Evolutionary conservation across 2,888 invertebrate species (phyloP), one percentile per base, ranked within the genome.

Genomic region (Silvanus unidentatus): DNA sequence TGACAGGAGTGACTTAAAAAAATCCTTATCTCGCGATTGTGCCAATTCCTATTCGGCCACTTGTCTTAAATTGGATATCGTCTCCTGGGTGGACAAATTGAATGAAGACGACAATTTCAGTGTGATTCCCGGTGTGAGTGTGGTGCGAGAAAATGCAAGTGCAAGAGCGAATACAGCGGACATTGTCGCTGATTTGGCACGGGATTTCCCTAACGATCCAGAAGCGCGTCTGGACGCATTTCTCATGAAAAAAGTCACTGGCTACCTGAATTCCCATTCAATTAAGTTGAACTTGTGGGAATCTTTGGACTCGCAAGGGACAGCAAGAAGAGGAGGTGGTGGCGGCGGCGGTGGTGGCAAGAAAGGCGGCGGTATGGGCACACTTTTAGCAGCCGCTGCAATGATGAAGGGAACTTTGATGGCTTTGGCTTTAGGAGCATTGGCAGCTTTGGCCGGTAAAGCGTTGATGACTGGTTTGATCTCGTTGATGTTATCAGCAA

Each of bases 391-490:
- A 0, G 75, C 72, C 6, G 67, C 71, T n/a, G 68, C 76, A 61
- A 75, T 78, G 75, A 75, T 77, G 71, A 77, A 76, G 75, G 85
- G 86, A 51, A 86, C 86, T 1, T 64, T 88, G 1, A 78, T 84
- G 68, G 82, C 87, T 0, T 63, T 87, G 16, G 87, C 81, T 9
- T 70, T 88, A 41, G 86, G 84, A 5, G 86, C 80, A 0, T 68
- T 88, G 4, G 87, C 88, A 0, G 71, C 86, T 42, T 71, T 88
- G 16, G 88, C 88, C 6, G 88, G 88, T n/a, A 88, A 88, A 66
- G 88, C 88, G 0, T 66, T 88, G 12, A 84, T 88, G 82, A 84
- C 87, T 0, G 86, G 84, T 1, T 65, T 88, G 46, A 82, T 88
- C 78, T 86, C 88, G 0, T 73, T 88, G 1, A 78, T 87, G 52